Evolutionary conservation across 2,113 vertebrate genomes (phyloP), one percentile per base, ranked within the genome.

Genomic region (Odontesthes bonariensis): DNA sequence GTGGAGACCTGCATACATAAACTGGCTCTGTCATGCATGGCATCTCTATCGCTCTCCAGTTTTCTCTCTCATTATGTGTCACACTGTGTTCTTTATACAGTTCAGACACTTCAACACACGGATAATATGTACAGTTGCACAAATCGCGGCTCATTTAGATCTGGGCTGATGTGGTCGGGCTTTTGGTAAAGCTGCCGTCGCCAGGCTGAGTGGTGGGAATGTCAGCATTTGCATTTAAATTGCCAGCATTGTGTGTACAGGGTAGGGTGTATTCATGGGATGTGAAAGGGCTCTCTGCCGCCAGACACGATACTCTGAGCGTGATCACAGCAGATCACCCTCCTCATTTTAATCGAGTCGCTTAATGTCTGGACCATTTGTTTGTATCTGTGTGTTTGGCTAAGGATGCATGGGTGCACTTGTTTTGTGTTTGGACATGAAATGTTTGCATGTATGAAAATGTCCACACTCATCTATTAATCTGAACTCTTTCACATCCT

Each of bases 171-270:
- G 75, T 10, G 9, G 55, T 23, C 1, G 69, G 51, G 59, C 22
- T 78, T 78, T 86, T 71, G 82, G 81, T 64, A 63, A 86, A 84
- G 69, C 67, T 33, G 76, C 71, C 74, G n/a, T 82, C 54, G 53
- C 0, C n/a, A 32, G 63, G 40, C 77, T 82, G 84, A 89, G 68
- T 88, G 88, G 92, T 79, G 84, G 88, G 91, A 94, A 94, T 92
- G 92, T 92, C 91, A 93, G 84, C 83, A 95, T 94, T 94, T 94
- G 92, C 94, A 93, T 94, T 92, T 93, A 94, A 93, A 92, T 94
- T 92, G 91, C 69, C 22, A 66, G 35, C 82, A 91, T 92, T 92
- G 93, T 92, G 90, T 86, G 84, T 77, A 73, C 40, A n/a, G 57
- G 81, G 83, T 58, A 59, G 74, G 80, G 61, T 82, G 56, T 81